Percentiles rank a stretch among this genome's conserved stretches.
Evolutionary conservation across 1,140 invertebrate genomes (phyloP).

Genomic region (Oreohelix idahoensis): DNA sequence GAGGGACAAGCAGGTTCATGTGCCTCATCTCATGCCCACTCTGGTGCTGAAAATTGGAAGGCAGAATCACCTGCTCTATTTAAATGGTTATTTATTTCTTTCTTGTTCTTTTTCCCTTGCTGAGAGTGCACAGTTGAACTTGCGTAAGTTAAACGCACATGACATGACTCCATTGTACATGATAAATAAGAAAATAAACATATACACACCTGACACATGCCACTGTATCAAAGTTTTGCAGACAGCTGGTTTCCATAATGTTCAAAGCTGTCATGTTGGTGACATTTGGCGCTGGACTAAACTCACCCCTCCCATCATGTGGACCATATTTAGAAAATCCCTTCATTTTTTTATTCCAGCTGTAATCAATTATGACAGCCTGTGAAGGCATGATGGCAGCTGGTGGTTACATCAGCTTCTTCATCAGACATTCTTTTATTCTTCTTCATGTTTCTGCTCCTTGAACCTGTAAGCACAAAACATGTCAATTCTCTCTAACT

Average conservation of each 20-base stretch:
- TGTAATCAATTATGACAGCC: background rate
- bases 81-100: too few relatives aligned
- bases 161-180: too few relatives aligned
- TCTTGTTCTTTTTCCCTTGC: too few relatives aligned
- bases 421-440: background rate
- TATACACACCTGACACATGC: conserved; percentile 32
- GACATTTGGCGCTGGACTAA: background rate
- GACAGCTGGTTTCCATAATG: conserved; percentile 33
- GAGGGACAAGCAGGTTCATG: too few relatives aligned
- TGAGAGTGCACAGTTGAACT: too few relatives aligned
- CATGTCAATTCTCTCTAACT: too few relatives aligned
- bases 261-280: conserved; percentile 24
- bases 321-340: background rate
- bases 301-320: background rate
- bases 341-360: background rate
- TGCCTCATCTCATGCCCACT: too few relatives aligned
- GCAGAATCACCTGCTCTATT: too few relatives aligned
- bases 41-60: too few relatives aligned
- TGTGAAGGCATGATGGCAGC: background rate
- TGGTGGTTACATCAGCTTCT: background rate
- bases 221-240: conserved; percentile 28
- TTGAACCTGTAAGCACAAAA: background rate
- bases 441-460: background rate
- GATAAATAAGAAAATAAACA: too few relatives aligned
- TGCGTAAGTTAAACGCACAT: too few relatives aligned